Conservation (phyloP, 2,797 vertebrate species). For the Falco cherrug region DNA sequence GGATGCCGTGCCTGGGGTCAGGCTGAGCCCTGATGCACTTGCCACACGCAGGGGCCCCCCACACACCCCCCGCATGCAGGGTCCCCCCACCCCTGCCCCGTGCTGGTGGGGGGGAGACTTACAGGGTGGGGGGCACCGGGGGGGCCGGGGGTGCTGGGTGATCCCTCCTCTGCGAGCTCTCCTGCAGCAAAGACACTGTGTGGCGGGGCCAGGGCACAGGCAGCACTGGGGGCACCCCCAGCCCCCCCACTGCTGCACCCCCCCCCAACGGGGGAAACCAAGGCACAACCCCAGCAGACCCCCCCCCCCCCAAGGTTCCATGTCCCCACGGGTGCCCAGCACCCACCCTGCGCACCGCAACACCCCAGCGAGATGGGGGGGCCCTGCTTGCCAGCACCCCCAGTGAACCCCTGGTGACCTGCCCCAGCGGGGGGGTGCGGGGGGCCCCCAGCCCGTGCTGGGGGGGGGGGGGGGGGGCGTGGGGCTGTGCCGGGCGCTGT, state of each 20-base stretch:
- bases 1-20: accelerated
- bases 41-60: too few species aligned
- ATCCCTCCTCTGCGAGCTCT: neutral
- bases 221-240: neutral
- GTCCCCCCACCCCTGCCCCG: too few species aligned
- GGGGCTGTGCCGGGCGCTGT: neutral
- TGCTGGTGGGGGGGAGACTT: too few species aligned
- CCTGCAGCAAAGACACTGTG: neutral
- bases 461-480: neutral
- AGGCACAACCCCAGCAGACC: neutral
- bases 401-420: neutral
- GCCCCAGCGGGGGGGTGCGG: neutral
- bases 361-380: neutral
- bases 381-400: neutral
- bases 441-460: neutral
- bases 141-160: neutral
- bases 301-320: neutral
- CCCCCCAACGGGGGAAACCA: neutral
- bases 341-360: neutral
- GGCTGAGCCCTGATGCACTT: neutral
- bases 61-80: too few species aligned
- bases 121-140: neutral
- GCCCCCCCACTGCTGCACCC: too few species aligned
- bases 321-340: neutral
- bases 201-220: neutral